Evolutionary conservation across 2,113 vertebrate genomes (phyloP).

Genomic region (Microcebus griseorufus): DNA sequence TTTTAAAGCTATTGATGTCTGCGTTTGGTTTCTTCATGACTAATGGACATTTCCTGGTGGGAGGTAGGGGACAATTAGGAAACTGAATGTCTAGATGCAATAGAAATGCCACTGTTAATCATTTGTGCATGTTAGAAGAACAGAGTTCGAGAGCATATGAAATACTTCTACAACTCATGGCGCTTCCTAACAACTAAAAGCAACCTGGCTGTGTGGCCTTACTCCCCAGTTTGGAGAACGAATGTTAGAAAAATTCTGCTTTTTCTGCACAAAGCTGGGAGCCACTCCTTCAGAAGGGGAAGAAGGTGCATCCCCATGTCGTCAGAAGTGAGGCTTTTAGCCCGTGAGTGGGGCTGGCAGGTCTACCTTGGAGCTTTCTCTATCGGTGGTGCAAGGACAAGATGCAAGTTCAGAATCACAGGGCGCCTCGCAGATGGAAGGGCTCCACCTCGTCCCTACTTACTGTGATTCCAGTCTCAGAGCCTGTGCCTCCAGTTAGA

Average conservation of each 20-base stretch:
- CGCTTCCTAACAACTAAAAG: background rate
- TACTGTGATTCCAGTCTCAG: background rate
- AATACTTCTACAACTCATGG: background rate
- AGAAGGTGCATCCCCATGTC: background rate
- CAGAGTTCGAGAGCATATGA: background rate
- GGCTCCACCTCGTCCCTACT: background rate
- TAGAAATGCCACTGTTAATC: constrained; percentile 22
- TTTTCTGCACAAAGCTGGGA: background rate
- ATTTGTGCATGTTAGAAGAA: background rate
- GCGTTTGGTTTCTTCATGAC: background rate
- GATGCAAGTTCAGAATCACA: too few species aligned
- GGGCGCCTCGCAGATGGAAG: background rate
- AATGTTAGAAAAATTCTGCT: background rate
- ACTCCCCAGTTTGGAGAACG: background rate
- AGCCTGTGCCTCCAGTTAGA: background rate
- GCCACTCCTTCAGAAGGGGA: background rate
- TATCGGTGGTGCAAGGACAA: background rate
- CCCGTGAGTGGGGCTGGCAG: background rate
- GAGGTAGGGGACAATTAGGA: background rate
- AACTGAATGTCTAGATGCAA: constrained; percentile 6
- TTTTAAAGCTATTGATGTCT: constrained; percentile 4
- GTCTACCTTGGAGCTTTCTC: background rate
- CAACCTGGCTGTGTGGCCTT: constrained; percentile 40
- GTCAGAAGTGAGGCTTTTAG: background rate
- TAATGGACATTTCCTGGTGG: background rate